Conservation (phyloP, 2,797 vertebrate species). For the Aeoliscus strigatus region DNA sequence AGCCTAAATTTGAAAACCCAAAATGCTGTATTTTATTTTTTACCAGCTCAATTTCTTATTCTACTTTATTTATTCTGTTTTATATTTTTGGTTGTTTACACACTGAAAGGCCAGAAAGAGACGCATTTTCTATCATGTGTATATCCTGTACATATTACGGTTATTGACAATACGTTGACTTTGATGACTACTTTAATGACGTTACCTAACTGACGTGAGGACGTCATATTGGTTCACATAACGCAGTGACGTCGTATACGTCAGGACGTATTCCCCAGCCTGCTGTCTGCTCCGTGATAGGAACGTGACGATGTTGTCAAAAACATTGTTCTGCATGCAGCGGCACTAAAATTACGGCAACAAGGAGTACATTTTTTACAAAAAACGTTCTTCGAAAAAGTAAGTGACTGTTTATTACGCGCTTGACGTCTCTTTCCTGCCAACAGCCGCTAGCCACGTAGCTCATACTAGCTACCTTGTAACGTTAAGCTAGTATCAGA, state of each 20-base stretch:
- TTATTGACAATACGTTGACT: too few relatives aligned
- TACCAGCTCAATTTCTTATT: background rate
- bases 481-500: constrained; percentile 46
- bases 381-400: constrained; percentile 8
- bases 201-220: background rate
- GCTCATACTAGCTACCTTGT: constrained; percentile 32
- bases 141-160: too few relatives aligned
- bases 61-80: background rate
- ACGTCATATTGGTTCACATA: constrained; percentile 28
- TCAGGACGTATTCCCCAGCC: background rate
- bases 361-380: constrained; percentile 3
- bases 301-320: constrained; percentile 58
- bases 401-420: constrained; percentile 31
- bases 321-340: constrained; percentile 2
- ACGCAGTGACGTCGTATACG: constrained; percentile 25
- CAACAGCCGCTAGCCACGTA: constrained; percentile 7
- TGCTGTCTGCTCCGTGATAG: constrained; percentile 24
- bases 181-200: too few relatives aligned
- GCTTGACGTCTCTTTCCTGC: background rate
- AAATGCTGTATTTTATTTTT: too few relatives aligned
- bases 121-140: too few relatives aligned
- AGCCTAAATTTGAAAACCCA: too few relatives aligned
- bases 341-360: constrained; percentile 6
- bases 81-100: too few relatives aligned
- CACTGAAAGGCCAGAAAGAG: too few relatives aligned